Conservation (phyloP, 2,888 invertebrate genomes). For the Caenorhabditis japonica region DNA sequence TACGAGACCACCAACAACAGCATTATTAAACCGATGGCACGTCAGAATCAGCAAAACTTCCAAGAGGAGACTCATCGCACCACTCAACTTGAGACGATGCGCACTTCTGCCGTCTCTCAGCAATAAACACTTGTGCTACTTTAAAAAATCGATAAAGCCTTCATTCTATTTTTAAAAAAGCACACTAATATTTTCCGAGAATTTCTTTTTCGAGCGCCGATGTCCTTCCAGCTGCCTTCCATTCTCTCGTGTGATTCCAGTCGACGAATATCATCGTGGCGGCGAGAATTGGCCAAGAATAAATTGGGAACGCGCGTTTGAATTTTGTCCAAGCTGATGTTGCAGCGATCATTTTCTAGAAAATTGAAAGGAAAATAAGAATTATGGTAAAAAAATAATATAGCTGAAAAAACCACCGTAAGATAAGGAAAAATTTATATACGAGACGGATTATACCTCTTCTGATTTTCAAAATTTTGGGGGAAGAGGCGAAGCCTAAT, state of each 20-base stretch:
- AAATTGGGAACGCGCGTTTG: conserved; percentile 61
- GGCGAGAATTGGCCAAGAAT: conserved; percentile 65
- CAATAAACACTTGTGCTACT: background rate
- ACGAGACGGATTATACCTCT: too few species aligned
- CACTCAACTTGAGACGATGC: conserved; percentile 33
- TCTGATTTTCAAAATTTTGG: too few species aligned
- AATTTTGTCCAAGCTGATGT: conserved; percentile 55
- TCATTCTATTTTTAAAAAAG: background rate
- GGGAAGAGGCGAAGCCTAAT: too few species aligned
- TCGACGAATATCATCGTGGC: conserved; percentile 71
- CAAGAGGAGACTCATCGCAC: conserved; percentile 32
- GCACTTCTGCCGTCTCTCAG: conserved; percentile 11
- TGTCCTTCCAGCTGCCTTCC: conserved; percentile 65
- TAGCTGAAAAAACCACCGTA: background rate
- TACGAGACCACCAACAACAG: conserved; percentile 16
- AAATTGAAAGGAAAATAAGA: background rate
- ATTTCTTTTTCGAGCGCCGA: conserved; percentile 64
- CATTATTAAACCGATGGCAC: conserved; percentile 40
- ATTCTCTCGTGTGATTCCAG: conserved; percentile 73
- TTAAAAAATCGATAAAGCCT: background rate
- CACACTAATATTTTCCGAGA: conserved; percentile 49
- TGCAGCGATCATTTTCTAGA: conserved; percentile 35
- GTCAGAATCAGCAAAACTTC: conserved; percentile 33
- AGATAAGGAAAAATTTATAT: too few species aligned
- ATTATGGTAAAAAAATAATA: background rate